These are phyloP conservation scores for Procavia capensis DNA, from an alignment of 2,113 vertebrate species.

Conservation along the genomic window DNA sequence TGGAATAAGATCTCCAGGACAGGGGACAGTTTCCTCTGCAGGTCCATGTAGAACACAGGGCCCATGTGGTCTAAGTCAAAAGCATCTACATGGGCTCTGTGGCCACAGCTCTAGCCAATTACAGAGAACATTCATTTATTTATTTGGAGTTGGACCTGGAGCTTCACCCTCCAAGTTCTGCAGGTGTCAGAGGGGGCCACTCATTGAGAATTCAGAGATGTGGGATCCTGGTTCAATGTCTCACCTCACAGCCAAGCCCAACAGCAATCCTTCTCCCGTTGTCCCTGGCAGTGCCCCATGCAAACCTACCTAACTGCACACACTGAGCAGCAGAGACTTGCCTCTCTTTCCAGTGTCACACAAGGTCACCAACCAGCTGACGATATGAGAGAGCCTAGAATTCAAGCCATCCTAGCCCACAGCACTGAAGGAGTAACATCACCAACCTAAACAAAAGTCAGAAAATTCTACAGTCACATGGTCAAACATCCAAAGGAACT, in stretches of 20 bases:
- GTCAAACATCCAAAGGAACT: not conserved
- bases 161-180: not conserved
- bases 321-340: fast-evolving
- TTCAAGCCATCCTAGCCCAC: not conserved
- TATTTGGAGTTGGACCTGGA: not conserved
- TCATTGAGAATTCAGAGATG: not conserved
- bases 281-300: not conserved
- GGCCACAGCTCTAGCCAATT: not conserved
- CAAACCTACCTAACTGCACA: not conserved
- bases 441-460: not conserved
- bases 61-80: not conserved
- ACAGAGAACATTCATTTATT: not conserved
- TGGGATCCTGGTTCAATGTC: not conserved
- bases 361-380: not conserved
- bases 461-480: not conserved
- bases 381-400: no score
- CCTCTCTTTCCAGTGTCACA: not conserved
- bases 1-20: not conserved
- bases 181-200: not conserved
- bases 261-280: not conserved
- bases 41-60: not conserved
- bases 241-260: not conserved
- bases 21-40: not conserved
- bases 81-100: not conserved
- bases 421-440: fast-evolving